A percentile compares a stretch with the other conserved stretches of the same genome.
Conservation (phyloP, 2,888 invertebrate genomes). For the Latrodectus hesperus region DNA sequence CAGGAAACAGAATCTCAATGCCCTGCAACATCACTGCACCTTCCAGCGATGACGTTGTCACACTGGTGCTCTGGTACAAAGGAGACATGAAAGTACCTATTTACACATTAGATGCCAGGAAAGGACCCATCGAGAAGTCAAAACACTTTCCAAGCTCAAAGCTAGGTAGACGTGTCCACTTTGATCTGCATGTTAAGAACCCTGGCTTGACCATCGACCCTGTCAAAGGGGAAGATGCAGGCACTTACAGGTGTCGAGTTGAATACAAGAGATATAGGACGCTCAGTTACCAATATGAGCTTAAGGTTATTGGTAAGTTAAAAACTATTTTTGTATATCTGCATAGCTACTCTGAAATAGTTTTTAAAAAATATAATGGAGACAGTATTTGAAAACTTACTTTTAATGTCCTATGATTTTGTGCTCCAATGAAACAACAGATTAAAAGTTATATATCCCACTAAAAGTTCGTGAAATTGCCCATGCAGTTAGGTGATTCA, state of each 20-base stretch:
- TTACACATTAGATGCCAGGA: slow-evolving; percentile 67
- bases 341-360: too few species aligned
- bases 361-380: too few species aligned
- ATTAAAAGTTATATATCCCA: too few species aligned
- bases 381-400: too few species aligned
- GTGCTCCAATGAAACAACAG: too few species aligned
- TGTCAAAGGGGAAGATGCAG: slow-evolving; percentile 62
- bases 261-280: slow-evolving; percentile 68
- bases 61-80: slow-evolving; percentile 69
- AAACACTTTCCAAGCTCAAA: slow-evolving; percentile 66
- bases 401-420: too few species aligned
- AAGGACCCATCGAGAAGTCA: slow-evolving; percentile 59
- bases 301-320: slow-evolving; percentile 67
- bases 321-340: neutral
- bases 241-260: slow-evolving; percentile 63
- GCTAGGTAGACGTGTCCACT: slow-evolving; percentile 59
- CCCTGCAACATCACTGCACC: slow-evolving; percentile 69
- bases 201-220: slow-evolving; percentile 66
- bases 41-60: slow-evolving; percentile 48
- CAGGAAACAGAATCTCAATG: slow-evolving; percentile 53
- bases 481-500: too few species aligned
- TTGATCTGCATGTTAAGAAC: slow-evolving; percentile 48
- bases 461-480: too few species aligned
- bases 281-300: slow-evolving; percentile 53
- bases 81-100: slow-evolving; percentile 68